Evolutionary conservation across 2,113 vertebrate genomes (phyloP).

Genomic region (Labeo catla): DNA sequence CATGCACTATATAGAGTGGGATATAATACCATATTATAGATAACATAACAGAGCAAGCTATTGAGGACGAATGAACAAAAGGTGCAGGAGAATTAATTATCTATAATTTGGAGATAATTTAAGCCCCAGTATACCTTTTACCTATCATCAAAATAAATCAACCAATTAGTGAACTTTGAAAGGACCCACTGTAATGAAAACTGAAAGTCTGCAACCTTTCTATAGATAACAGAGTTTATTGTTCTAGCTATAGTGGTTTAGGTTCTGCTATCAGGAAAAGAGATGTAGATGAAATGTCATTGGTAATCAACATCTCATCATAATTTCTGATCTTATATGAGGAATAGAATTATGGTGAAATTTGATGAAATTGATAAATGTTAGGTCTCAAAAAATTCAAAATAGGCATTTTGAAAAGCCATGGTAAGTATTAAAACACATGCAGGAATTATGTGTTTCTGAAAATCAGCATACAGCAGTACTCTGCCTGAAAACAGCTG

Average conservation of each 20-base stretch:
- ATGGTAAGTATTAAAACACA: not conserved
- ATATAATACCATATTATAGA: not conserved
- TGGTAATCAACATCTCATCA: no score
- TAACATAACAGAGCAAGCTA: not conserved
- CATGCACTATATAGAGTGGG: not conserved
- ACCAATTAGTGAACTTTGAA: slow-evolving; percentile 17
- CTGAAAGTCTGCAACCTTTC: not conserved
- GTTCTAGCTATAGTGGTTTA: not conserved
- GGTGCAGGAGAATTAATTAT: not conserved
- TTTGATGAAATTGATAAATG: not conserved
- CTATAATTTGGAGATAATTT: slow-evolving; percentile 11
- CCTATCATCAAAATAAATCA: slow-evolving; percentile 5
- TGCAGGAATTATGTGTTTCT: not conserved
- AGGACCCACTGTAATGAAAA: not conserved
- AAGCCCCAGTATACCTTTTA: not conserved
- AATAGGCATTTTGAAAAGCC: not conserved
- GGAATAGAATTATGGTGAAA: not conserved
- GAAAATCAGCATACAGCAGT: not conserved
- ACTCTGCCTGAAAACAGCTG: not conserved
- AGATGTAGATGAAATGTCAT: not conserved
- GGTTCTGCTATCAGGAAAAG: not conserved
- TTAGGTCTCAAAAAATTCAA: not conserved
- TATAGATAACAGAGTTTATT: not conserved
- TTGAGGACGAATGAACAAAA: not conserved
- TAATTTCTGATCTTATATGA: not conserved